Base-by-base conservation (phyloP, 2,888 invertebrate species). In the Amphipyra tragopoginis region DNA sequence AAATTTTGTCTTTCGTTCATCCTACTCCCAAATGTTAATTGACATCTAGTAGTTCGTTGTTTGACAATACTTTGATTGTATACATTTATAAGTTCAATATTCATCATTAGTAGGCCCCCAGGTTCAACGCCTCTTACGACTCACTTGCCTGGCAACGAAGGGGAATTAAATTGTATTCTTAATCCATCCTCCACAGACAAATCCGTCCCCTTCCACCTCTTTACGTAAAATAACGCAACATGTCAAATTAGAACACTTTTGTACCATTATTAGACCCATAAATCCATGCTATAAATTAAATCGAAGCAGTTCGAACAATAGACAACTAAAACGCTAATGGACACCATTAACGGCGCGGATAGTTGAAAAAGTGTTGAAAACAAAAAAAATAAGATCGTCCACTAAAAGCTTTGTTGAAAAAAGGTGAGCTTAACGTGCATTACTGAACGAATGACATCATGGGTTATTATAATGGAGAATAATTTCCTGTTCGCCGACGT, bases 391-490 rank as follows among this genome's bases (percentile, higher is more conserved):
- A 79, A 80, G 60, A 74, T 73, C 69, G 71, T 62, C 53, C 67
- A 79, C 81, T 86, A 86, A 86, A 87, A 83, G 86, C 84, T 78
- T 77, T 75, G 74, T 76, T 76, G 65, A 63, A 72, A 77, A 80
- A 82, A 77, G 78, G 80, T 72, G 70, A 75, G 78, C 76, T 81
- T 77, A 79, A 68, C 82, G 85, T 81, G 76, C 82, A 83, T 86
- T 84, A 85, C 82, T 68, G 78, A 74, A 74, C 72, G 79, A 84
- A 81, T 82, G 85, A 84, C 84, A 80, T 77, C 84, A 82, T 80
- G 80, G 82, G 79, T 84, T 85, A 83, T 84, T 85, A 86, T 87
- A 88, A 88, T 87, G 86, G 82, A 82, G 86, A 86, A 88, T 88
- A 88, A 88, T 90, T 90, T 89, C 89, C 88, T 85, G 87, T 82